Evolutionary conservation across 2,797 vertebrate species (phyloP).

Genomic region (Centropyge bicolor): DNA sequence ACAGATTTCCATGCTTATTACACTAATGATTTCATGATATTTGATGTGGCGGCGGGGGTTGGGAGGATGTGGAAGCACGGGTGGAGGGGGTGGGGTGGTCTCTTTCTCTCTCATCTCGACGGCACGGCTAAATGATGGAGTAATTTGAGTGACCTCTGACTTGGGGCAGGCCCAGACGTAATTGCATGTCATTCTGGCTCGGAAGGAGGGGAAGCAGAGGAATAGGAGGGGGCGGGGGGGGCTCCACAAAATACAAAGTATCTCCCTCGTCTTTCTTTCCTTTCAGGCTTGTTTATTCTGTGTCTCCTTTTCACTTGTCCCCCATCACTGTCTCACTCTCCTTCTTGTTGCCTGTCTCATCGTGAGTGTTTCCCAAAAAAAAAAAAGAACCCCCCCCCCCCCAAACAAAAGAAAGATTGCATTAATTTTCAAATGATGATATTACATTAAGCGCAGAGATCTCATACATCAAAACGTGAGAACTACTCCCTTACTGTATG

Average conservation of each 20-base stretch:
- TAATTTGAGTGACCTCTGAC: slow-evolving; percentile 97
- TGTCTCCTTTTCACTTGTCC: slow-evolving; percentile 61
- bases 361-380: slow-evolving; percentile 42
- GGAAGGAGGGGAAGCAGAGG: slow-evolving; percentile 2
- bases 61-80: slow-evolving; percentile 79
- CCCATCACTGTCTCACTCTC: slow-evolving; percentile 53
- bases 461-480: slow-evolving; percentile 94
- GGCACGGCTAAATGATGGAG: slow-evolving; percentile 95
- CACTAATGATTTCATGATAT: slow-evolving; percentile 98
- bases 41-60: slow-evolving; percentile 90
- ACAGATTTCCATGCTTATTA: slow-evolving; percentile 99
- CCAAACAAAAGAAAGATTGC: slow-evolving; percentile 98
- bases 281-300: slow-evolving; percentile 36
- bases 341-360: slow-evolving; percentile 26
- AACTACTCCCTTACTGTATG: slow-evolving; percentile 96
- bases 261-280: slow-evolving; percentile 9
- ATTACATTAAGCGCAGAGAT: slow-evolving; percentile 95
- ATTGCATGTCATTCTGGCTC: slow-evolving; percentile 94
- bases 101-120: slow-evolving; percentile 88
- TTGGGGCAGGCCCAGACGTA: slow-evolving; percentile 91
- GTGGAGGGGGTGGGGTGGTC: slow-evolving; percentile 82
- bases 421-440: slow-evolving; percentile 99
- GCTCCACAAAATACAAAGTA: slow-evolving; percentile 48
- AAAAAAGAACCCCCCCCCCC: slow-evolving; percentile 62
- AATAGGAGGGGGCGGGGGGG: background rate